These are phyloP conservation scores for Eupeodes latifasciatus DNA, from an alignment of 2,888 invertebrate species.

Conservation along the genomic window DNA sequence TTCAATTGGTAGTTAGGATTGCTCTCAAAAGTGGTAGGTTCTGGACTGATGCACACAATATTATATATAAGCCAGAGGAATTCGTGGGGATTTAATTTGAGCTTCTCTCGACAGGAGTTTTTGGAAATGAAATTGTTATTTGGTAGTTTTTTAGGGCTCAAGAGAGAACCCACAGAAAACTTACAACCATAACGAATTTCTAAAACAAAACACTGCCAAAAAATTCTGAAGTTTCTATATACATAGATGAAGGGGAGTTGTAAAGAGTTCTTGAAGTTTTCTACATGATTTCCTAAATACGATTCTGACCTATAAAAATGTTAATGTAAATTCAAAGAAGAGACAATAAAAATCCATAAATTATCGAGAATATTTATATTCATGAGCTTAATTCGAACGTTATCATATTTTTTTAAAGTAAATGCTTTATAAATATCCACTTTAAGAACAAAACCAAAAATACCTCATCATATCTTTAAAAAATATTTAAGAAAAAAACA, in stretches of 20 bases:
- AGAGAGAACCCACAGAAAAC: not conserved
- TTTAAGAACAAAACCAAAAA: conserved; percentile 16
- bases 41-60: conserved; percentile 12
- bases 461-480: conserved; percentile 17
- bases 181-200: too few species aligned
- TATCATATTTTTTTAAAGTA: conserved; percentile 28
- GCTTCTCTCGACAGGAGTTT: not conserved
- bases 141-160: conserved; percentile 18
- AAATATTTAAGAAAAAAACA: not conserved
- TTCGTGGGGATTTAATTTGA: conserved; percentile 60
- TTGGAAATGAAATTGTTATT: conserved; percentile 32
- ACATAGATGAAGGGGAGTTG: too few species aligned
- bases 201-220: too few species aligned
- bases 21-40: conserved; percentile 53
- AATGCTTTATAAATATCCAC: conserved; percentile 48
- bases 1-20: conserved; percentile 68
- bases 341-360: not conserved
- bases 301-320: too few species aligned
- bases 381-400: not conserved
- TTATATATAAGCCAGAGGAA: conserved; percentile 27
- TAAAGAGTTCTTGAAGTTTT: too few species aligned
- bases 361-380: conserved; percentile 1
- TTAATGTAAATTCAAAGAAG: too few species aligned
- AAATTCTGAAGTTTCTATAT: too few species aligned
- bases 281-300: not conserved